Evolutionary conservation across 2,797 vertebrate genomes (phyloP), one percentile per base, ranked within the genome.

Genomic region (Salarias fasciatus): DNA sequence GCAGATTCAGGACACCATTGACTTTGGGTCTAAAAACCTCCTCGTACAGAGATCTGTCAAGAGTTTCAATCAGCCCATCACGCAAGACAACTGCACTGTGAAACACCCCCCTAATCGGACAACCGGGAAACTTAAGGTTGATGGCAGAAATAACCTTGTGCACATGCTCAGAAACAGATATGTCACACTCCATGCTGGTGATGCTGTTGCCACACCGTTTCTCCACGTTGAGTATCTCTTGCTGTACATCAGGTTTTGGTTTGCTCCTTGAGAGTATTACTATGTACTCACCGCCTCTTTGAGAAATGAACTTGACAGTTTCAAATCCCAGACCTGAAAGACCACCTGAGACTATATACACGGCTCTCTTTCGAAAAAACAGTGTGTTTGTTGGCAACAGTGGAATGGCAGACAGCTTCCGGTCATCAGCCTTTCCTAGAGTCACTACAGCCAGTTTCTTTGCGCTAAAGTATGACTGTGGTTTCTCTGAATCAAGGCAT

Each of bases 261-360:
- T 53, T 82, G 42, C 84, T 92, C 55, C 94, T 88, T 52, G 95
- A 96, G 2, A 95, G 84, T 67, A 95, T 91, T 5, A 89, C 89
- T 64, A 95, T 65, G 14, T 73, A 66, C 0, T 83, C 82, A 4
- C 94, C 94, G 28, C 94, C 94, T 30, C 90, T 93, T 62, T 92
- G 54, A 0, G 90, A 92, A 80, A 95, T 94, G 71, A 96, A 96
- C 75, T 89, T 95, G 43, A 95, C 93, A 0, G 95, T 96, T 91
- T 96, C 94, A 87, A 94, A 93, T 31, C 95, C 94, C 64, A 97
- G 85, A 0, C 95, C 95, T 43, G 94, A 92, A n/a, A 95, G 92
- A 5, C 95, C 95, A 8, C 95, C 95, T 0, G 82, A 73, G 14
- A 96, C 93, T 3, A 96, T 70, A 15, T 95, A 96, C 35, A 95